These are phyloP conservation scores for Punctoribates punctum DNA, from an alignment of 2,888 invertebrate genomes.

Conservation along the genomic window DNA sequence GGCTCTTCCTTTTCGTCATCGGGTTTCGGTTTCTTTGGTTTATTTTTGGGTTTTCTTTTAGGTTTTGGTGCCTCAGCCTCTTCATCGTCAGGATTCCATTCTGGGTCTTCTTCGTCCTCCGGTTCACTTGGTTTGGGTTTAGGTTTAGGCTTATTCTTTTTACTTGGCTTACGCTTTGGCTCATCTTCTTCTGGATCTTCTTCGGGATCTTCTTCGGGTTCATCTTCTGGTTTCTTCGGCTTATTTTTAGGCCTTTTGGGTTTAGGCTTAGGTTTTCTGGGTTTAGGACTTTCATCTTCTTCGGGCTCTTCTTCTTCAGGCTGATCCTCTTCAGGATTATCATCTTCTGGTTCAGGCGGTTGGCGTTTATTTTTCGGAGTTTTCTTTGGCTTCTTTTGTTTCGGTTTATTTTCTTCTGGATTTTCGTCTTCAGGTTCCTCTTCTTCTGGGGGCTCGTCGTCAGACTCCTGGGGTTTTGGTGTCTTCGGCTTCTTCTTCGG, in stretches of 20 bases:
- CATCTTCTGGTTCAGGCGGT: background rate
- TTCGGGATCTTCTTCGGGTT: background rate
- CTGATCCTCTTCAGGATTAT: background rate
- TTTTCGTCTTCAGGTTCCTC: background rate
- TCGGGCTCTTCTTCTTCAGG: background rate
- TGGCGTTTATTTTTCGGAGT: background rate
- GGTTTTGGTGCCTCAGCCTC: background rate
- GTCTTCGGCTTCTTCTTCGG: background rate
- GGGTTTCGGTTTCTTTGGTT: background rate
- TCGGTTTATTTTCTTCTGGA: background rate
- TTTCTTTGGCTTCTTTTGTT: background rate
- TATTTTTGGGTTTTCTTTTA: background rate
- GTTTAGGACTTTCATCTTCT: background rate
- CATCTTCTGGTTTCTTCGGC: background rate
- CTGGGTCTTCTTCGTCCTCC: background rate
- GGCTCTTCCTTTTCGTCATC: background rate
- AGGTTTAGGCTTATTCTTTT: background rate
- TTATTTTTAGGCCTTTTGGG: background rate
- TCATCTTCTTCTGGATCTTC: background rate
- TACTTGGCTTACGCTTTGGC: background rate
- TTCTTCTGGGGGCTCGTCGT: background rate
- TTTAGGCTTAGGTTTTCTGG: background rate
- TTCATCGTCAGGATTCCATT: background rate
- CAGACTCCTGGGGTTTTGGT: background rate
- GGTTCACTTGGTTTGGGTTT: background rate